Percentiles rank a stretch among this genome's conserved stretches.
phyloP scores from a whole-genome alignment of 2,113 vertebrate species.

The Mastomys coucha region DNA sequence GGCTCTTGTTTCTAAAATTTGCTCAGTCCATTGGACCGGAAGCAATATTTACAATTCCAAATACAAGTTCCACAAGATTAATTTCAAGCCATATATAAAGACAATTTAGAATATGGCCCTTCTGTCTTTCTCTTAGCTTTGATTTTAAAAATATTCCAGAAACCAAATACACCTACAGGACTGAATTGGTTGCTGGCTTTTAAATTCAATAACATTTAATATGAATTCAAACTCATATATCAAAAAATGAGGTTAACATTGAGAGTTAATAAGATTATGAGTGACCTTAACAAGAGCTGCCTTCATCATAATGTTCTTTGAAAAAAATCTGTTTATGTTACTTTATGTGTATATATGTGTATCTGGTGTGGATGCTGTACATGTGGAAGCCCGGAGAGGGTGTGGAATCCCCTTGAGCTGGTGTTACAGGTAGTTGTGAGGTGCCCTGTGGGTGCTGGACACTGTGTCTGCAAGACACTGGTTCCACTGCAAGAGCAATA shows the following conservation, averaged over 20 bases:
- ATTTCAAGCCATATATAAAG: conserved; percentile 59
- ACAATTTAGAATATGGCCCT: background rate
- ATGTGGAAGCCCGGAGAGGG: background rate
- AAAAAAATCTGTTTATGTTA: background rate
- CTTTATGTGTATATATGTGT: background rate
- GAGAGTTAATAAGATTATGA: background rate
- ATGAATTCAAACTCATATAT: background rate
- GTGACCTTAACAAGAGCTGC: background rate
- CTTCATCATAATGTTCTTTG: background rate
- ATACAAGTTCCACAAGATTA: conserved; percentile 19
- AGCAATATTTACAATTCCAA: conserved; percentile 54
- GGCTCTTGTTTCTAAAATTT: conserved; percentile 9
- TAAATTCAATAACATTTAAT: conserved; percentile 18
- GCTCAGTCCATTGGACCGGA: background rate
- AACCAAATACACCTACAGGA: background rate
- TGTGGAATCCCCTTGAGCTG: background rate
- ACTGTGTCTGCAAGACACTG: background rate
- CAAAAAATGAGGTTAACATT: background rate
- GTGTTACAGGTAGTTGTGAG: background rate
- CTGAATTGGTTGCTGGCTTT: conserved; percentile 9
- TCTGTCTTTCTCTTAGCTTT: background rate
- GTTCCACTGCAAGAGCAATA: no score
- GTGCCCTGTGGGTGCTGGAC: background rate
- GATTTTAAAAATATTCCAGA: background rate
- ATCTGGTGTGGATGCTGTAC: background rate